phyloP scores from a whole-genome alignment of 1,140 invertebrate genomes.

The Theocolax elegans region DNA sequence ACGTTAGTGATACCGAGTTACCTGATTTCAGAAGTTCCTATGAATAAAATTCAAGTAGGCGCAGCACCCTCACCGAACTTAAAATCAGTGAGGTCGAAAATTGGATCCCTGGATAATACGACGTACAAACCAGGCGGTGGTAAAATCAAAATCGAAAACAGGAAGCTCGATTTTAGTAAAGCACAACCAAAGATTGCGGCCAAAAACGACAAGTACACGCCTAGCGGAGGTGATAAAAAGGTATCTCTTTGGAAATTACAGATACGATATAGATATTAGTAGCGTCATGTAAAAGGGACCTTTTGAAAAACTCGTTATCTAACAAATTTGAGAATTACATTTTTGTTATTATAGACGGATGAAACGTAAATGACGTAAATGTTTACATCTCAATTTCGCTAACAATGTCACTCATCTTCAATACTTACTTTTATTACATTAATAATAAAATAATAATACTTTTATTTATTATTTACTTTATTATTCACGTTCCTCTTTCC shows the following conservation, averaged over 20 bases:
- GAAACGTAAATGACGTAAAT: neutral
- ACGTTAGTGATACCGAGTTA: conserved; percentile 6
- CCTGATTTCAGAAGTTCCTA: conserved; percentile 80
- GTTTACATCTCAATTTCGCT: too few species aligned
- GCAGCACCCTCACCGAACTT: conserved; percentile 90
- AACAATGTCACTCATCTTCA: too few species aligned
- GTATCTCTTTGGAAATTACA: conserved; percentile 71
- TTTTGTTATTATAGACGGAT: neutral
- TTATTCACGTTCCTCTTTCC: too few species aligned
- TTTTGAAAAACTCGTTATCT: neutral
- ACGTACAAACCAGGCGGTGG: conserved; percentile 92
- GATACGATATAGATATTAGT: too few species aligned
- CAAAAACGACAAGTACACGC: conserved; percentile 90
- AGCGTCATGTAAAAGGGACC: too few species aligned
- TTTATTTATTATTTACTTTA: too few species aligned
- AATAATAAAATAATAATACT: too few species aligned
- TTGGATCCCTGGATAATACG: conserved; percentile 93
- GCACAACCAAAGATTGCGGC: conserved; percentile 85
- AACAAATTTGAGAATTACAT: neutral
- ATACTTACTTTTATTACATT: too few species aligned
- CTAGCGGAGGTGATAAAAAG: conserved; percentile 93
- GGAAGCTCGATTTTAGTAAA: conserved; percentile 86
- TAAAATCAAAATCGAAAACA: conserved; percentile 89
- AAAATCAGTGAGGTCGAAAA: conserved; percentile 91
- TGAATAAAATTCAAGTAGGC: conserved; percentile 94